Evolutionary conservation across 1,140 invertebrate species (phyloP).

Genomic region (Linepithema humile): DNA sequence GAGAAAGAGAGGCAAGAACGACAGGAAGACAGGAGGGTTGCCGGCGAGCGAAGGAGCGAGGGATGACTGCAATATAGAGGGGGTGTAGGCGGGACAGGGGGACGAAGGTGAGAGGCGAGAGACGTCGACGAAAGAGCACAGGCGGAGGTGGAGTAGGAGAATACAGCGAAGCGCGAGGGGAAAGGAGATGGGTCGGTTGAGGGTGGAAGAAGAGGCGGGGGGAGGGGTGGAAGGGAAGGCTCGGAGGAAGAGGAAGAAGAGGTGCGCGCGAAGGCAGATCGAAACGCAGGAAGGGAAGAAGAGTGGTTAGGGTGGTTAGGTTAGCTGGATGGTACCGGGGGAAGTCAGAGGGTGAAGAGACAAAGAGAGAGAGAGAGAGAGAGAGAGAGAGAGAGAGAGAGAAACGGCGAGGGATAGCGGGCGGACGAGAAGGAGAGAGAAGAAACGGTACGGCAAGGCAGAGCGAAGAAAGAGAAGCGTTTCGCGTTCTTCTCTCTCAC

Average conservation of each 20-base stretch:
- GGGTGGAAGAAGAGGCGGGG: neutral
- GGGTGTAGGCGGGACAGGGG: neutral
- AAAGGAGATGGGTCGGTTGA: neutral
- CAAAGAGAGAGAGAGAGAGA: slow-evolving; percentile 5
- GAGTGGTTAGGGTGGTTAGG: slow-evolving; percentile 68
- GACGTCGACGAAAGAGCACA: slow-evolving; percentile 36
- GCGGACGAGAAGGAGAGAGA: neutral
- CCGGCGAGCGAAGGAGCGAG: slow-evolving; percentile 62
- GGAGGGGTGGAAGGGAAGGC: slow-evolving; percentile 50
- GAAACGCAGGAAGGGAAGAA: slow-evolving; percentile 66
- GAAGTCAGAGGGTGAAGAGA: slow-evolving; percentile 67
- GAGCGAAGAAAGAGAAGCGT: slow-evolving; percentile 44
- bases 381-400: neutral
- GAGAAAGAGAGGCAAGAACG: slow-evolving; percentile 59
- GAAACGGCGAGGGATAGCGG: too few relatives aligned
- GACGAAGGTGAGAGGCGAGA: slow-evolving; percentile 51
- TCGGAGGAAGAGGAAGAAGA: slow-evolving; percentile 60
- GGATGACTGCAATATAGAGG: slow-evolving; percentile 34
- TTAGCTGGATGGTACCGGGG: slow-evolving; percentile 57
- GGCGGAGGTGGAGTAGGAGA: slow-evolving; percentile 14
- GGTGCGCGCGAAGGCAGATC: slow-evolving; percentile 61
- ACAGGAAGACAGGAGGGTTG: slow-evolving; percentile 65
- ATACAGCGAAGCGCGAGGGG: neutral
- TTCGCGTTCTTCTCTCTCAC: slow-evolving; percentile 35
- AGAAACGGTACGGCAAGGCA: slow-evolving; percentile 11